Evolutionary conservation across 37 sponge, comb jelly and placozoan genomes (phyloP).

Genomic region (Dysidea cf. avara): DNA sequence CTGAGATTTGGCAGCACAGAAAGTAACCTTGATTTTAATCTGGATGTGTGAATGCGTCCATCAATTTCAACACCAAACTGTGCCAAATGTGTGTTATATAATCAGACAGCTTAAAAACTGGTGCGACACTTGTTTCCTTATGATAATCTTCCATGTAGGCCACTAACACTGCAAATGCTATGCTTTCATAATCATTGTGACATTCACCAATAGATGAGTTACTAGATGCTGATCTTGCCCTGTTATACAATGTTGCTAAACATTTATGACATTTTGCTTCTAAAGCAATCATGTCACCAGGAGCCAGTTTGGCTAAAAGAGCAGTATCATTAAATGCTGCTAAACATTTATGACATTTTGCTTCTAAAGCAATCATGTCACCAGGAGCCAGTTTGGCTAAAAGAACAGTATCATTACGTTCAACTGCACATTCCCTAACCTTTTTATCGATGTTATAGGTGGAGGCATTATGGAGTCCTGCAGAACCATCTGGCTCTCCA

Average conservation of each 20-base stretch:
- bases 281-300: no score
- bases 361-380: no score
- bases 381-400: constrained; percentile 7
- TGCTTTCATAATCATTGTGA: not conserved
- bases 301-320: no score
- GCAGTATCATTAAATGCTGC: no score
- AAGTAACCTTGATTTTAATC: constrained; percentile 13
- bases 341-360: constrained; percentile 22
- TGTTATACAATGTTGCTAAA: constrained; percentile 32
- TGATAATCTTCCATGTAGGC: no score
- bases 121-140: constrained; percentile 20
- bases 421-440: constrained; percentile 15
- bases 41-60: constrained; percentile 5
- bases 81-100: constrained; percentile 8
- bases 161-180: constrained; percentile 12
- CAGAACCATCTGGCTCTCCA: not conserved
- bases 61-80: no score
- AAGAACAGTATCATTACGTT: constrained; percentile 25
- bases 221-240: constrained; percentile 7
- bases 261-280: no score
- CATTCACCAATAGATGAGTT: not conserved
- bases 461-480: constrained; percentile 19
- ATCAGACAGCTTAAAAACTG: constrained; percentile 8
- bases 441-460: constrained; percentile 23
- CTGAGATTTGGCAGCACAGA: constrained; percentile 14